Evolutionary conservation across 2,888 invertebrate genomes (phyloP).

Genomic region (Alviniconcha strummeri): DNA sequence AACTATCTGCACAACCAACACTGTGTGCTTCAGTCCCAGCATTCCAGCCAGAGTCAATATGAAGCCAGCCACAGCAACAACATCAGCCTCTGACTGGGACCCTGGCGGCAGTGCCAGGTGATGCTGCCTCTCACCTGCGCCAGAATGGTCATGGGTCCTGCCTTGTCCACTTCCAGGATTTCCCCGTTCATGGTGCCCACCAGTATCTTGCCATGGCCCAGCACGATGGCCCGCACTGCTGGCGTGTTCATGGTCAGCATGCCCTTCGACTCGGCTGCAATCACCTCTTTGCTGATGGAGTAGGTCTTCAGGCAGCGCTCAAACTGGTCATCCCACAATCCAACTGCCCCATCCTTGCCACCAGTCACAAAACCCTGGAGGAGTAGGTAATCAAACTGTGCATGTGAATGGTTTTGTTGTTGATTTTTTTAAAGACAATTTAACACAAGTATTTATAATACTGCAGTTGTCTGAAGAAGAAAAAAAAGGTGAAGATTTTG

Average conservation of each 20-base stretch:
- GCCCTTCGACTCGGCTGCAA: slow-evolving; percentile 63
- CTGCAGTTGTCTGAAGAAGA: too few relatives aligned
- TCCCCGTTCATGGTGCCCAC: slow-evolving; percentile 74
- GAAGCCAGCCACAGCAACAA: too few relatives aligned
- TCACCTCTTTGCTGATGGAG: slow-evolving; percentile 66
- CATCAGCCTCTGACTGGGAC: too few relatives aligned
- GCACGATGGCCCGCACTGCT: slow-evolving; percentile 69
- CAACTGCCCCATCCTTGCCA: slow-evolving; percentile 74
- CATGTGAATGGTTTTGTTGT: too few relatives aligned
- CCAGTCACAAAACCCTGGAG: slow-evolving; percentile 74
- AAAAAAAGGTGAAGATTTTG: too few relatives aligned
- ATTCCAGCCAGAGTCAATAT: too few relatives aligned
- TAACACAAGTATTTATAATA: too few relatives aligned
- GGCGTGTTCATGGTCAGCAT: slow-evolving; percentile 67
- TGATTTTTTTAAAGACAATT: too few relatives aligned
- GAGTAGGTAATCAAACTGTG: too few relatives aligned
- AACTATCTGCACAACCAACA: too few relatives aligned
- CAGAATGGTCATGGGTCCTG: slow-evolving; percentile 69
- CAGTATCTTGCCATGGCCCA: slow-evolving; percentile 72
- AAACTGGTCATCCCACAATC: slow-evolving; percentile 73
- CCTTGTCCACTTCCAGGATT: slow-evolving; percentile 72
- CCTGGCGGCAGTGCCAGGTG: too few relatives aligned
- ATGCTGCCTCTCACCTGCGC: slow-evolving; percentile 63
- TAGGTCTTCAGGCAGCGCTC: slow-evolving; percentile 72
- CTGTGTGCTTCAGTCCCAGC: too few relatives aligned